Conservation (phyloP, 2,797 vertebrate species). For the Thripadectes ignobilis region DNA sequence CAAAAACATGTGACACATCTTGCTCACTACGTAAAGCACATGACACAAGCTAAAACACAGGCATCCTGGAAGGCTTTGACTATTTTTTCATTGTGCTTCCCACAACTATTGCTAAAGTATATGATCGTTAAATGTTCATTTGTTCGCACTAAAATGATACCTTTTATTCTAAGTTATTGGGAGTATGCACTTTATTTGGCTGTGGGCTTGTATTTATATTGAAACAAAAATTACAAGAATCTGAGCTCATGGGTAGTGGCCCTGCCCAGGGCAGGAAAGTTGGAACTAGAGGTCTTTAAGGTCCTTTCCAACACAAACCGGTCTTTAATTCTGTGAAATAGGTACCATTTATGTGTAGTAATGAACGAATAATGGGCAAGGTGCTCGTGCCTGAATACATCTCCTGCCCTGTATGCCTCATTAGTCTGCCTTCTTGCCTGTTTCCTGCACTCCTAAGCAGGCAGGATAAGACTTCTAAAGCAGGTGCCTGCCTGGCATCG, state of each 20-base stretch:
- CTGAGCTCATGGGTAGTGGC: background rate
- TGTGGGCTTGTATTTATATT: background rate
- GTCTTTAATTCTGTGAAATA: background rate
- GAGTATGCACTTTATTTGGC: background rate
- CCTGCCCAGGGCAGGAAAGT: background rate
- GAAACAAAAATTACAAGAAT: background rate
- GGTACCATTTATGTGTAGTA: background rate
- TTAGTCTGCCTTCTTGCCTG: fast-evolving
- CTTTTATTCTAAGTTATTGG: background rate
- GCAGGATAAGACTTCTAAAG: background rate
- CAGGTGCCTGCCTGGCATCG: fast-evolving
- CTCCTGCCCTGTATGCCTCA: background rate
- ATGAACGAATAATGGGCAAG: background rate
- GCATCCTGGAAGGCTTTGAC: background rate
- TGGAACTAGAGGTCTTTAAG: background rate
- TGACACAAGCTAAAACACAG: background rate
- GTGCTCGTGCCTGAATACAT: fast-evolving
- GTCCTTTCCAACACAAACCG: background rate
- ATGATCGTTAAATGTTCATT: fast-evolving
- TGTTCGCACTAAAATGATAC: background rate
- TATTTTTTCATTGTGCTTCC: background rate
- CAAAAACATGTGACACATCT: fast-evolving
- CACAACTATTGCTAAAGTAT: fast-evolving
- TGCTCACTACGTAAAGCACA: background rate
- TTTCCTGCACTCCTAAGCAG: background rate